Evolutionary conservation across 2,113 vertebrate species (phyloP).

Genomic region (Eudyptes chrysolophus): DNA sequence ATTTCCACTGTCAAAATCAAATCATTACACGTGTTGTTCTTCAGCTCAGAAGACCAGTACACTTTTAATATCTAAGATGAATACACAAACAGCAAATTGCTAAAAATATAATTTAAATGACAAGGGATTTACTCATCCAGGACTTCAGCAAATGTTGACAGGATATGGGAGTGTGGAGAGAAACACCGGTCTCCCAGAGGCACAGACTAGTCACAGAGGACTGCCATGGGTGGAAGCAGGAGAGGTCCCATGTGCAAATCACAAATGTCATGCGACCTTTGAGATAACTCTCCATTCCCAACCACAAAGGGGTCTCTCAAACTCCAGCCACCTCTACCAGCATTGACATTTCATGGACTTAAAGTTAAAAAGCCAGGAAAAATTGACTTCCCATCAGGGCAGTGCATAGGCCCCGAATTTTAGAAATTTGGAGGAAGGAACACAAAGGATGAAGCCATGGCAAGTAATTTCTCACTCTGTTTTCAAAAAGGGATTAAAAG

Average conservation of each 20-base stretch:
- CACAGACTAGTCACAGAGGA: background rate
- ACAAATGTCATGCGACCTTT: background rate
- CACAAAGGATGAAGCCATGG: background rate
- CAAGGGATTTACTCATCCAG: background rate
- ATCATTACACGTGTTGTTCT: constrained; percentile 45
- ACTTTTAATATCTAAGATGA: constrained; percentile 73
- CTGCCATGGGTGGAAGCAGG: background rate
- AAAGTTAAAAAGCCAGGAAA: background rate
- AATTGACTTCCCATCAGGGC: background rate
- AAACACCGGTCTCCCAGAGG: background rate
- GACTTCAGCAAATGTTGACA: background rate
- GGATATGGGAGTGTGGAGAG: background rate
- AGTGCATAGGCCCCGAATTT: background rate
- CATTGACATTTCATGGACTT: background rate
- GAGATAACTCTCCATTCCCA: background rate
- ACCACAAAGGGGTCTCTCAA: background rate
- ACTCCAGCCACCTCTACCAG: background rate
- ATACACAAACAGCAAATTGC: background rate
- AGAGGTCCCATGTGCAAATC: background rate
- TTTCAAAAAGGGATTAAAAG: background rate
- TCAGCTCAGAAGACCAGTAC: constrained; percentile 71
- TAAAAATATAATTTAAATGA: background rate
- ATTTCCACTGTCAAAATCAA: constrained; percentile 75
- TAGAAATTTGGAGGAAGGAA: background rate
- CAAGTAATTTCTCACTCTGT: background rate